Conservation (phyloP, 1,140 invertebrate species). For the Drosophila carrolli region DNA sequence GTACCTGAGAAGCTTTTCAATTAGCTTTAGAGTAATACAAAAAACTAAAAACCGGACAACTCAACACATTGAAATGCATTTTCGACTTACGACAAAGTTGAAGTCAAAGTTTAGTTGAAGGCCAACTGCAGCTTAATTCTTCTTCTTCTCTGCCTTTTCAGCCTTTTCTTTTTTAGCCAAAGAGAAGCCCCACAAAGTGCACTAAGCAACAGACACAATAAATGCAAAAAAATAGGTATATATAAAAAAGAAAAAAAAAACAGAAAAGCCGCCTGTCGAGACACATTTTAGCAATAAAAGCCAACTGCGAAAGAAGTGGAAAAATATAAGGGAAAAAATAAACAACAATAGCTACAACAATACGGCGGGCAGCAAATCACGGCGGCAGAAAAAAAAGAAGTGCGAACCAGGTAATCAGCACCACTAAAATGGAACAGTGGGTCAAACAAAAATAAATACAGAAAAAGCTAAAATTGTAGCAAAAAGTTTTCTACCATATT, state of each 20-base stretch:
- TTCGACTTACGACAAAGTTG: slow-evolving; percentile 21
- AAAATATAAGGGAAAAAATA: slow-evolving; percentile 21
- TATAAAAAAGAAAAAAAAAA: neutral
- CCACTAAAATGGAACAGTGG: slow-evolving; percentile 23
- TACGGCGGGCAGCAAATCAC: slow-evolving; percentile 25
- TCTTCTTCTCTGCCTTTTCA: neutral
- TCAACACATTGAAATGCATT: slow-evolving; percentile 27
- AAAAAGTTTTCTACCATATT: no score
- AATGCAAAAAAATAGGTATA: slow-evolving; percentile 6
- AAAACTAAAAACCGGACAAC: neutral
- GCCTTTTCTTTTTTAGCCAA: slow-evolving; percentile 8
- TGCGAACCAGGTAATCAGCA: slow-evolving; percentile 41
- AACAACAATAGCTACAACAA: slow-evolving; percentile 26
- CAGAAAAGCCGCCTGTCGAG: slow-evolving; percentile 31
- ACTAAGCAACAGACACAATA: slow-evolving; percentile 22
- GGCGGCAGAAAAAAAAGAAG: slow-evolving; percentile 12
- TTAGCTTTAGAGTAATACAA: slow-evolving; percentile 24
- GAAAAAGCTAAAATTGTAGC: no score
- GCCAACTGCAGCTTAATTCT: slow-evolving; percentile 28
- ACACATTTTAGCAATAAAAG: slow-evolving; percentile 36
- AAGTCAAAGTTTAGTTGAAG: slow-evolving; percentile 34
- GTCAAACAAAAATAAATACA: neutral
- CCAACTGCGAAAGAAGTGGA: slow-evolving; percentile 29
- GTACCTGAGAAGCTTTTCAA: slow-evolving; percentile 26
- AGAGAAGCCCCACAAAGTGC: slow-evolving; percentile 37